Conservation (phyloP, 2,888 invertebrate species). For the Phengaris alcon region DNA sequence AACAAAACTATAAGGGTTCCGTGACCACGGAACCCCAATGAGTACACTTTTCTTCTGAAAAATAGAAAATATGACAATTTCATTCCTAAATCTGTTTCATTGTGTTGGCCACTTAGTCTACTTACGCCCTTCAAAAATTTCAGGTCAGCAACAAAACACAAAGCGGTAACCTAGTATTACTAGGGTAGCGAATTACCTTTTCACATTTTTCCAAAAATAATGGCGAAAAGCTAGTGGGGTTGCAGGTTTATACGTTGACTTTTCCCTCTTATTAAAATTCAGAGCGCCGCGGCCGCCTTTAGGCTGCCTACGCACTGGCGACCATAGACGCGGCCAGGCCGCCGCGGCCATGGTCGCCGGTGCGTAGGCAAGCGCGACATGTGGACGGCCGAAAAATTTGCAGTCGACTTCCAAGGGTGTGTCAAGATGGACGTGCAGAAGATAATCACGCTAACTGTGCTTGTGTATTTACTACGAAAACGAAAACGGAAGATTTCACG, state of each 20-base stretch:
- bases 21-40: neutral
- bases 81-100: neutral
- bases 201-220: slow-evolving; percentile 23
- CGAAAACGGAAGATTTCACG: too few relatives aligned
- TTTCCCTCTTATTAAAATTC: slow-evolving; percentile 29
- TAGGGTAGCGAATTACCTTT: slow-evolving; percentile 4
- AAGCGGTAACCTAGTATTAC: neutral
- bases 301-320: too few relatives aligned
- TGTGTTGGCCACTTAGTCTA: neutral
- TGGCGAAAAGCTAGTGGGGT: neutral
- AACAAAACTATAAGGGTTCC: too few relatives aligned
- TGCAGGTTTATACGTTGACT: slow-evolving; percentile 28
- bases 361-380: too few relatives aligned
- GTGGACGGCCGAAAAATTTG: too few relatives aligned
- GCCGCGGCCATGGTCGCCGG: too few relatives aligned
- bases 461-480: too few relatives aligned
- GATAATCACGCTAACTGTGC: too few relatives aligned
- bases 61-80: slow-evolving; percentile 4
- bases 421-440: too few relatives aligned
- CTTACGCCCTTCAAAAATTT: neutral
- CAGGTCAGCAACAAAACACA: neutral
- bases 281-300: neutral
- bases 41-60: neutral
- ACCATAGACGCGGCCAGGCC: too few relatives aligned
- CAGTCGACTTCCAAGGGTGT: too few relatives aligned